Base-by-base conservation (phyloP, 1,140 invertebrate genomes). In the Colletes gigas region DNA sequence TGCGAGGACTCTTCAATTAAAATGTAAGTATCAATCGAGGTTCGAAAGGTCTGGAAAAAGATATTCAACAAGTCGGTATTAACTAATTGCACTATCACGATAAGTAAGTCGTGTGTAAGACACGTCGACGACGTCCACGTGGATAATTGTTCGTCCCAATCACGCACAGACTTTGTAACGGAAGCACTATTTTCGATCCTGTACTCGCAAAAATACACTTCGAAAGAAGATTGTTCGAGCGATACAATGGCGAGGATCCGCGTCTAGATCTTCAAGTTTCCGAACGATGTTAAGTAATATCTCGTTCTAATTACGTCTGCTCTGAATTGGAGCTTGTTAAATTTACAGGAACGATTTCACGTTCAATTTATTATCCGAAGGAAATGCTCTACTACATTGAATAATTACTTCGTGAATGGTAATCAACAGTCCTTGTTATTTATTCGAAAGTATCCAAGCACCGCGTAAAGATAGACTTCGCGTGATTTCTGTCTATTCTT, bases 121-220 rank as follows among this genome's bases (percentile, higher is more conserved):
- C 50, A n/a, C 21, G 9, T 8, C 71, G 68, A 78, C 76, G 68
- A 78, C 76, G 30, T 71, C 8, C 3, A 14, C 10, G 50, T 17
- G 72, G 62, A 30, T 65, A 15, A 65, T 73, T 73, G 15, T 73
- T 73, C 14, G 15, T 47, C 69, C 30, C 30, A 14, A 72, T 65
- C 69, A 78, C 68, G 77, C 69, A 39, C 7, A 10, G 1, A n/a
- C 55, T 2, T 54, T 21, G 10, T 44, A 71, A 78, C 76, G 76
- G 67, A 77, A 63, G n/a, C n/a, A 62, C 44, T 47, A 44, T 71
- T 60, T 69, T 10, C 15, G 50, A 47, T 55, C 4, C n/a, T 12
- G 15, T 47, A 15, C 39, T 63, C 47, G 3, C n/a, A 12, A 78
- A 68, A 69, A 30, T 19, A 50, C 17, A 12, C 54, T 19, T 21